These are phyloP conservation scores for Trissolcus basalis DNA, from an alignment of 1,140 invertebrate species.

Conservation along the genomic window DNA sequence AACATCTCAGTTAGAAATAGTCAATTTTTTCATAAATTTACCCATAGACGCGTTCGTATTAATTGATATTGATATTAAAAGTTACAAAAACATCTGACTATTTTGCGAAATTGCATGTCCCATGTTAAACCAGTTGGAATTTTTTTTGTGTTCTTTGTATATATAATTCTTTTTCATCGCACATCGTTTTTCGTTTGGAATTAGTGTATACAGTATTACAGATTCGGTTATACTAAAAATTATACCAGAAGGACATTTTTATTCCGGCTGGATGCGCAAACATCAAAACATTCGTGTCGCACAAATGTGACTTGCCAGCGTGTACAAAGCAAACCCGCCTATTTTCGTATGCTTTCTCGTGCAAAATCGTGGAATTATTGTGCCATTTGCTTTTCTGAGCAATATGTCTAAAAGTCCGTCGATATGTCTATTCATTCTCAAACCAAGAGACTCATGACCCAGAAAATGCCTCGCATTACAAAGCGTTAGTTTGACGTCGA, in stretches of 20 bases:
- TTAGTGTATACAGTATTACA: no score
- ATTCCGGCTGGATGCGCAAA: conserved; percentile 9
- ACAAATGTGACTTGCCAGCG: neutral
- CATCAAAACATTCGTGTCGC: conserved; percentile 12
- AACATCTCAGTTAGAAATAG: no score
- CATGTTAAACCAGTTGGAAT: no score
- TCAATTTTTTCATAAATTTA: no score
- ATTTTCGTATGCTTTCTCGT: conserved; percentile 14
- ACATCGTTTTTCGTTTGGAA: no score
- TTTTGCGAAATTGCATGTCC: no score
- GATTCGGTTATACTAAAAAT: no score
- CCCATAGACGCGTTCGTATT: no score
- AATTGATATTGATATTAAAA: no score
- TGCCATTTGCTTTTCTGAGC: conserved; percentile 31
- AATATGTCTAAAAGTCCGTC: conserved; percentile 38
- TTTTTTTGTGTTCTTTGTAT: no score
- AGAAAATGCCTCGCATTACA: conserved; percentile 49
- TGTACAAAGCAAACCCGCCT: neutral
- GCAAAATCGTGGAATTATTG: conserved; percentile 34
- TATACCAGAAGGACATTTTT: conserved; percentile 4
- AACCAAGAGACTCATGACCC: conserved; percentile 38
- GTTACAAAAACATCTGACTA: no score
- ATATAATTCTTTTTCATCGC: no score
- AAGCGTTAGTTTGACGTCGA: conserved; percentile 47
- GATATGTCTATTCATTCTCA: conserved; percentile 38